Percentiles rank a stretch among this genome's conserved stretches.
Conservation (phyloP, 2,113 vertebrate genomes). For the Psittacula cyanocephala region DNA sequence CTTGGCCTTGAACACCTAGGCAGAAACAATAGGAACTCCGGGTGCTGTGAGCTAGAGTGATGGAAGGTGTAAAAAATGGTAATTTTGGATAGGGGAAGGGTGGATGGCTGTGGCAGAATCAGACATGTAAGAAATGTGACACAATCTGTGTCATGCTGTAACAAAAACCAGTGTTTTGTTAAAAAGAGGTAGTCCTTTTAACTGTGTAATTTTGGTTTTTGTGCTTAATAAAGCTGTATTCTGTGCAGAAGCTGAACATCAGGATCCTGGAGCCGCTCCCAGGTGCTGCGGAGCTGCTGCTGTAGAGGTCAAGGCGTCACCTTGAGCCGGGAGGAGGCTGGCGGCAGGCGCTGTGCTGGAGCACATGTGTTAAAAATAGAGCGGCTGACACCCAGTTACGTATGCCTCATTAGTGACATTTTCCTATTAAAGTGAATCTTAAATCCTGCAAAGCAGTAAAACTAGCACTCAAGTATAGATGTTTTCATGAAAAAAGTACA, state of each 20-base stretch:
- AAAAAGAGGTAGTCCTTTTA: rapidly evolving
- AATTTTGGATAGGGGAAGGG: neutral
- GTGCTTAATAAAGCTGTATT: rapidly evolving
- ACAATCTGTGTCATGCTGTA: rapidly evolving
- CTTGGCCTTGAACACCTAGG: neutral
- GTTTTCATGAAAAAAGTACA: neutral
- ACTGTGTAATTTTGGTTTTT: rapidly evolving
- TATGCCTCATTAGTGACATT: neutral
- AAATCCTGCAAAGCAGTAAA: neutral
- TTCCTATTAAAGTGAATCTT: neutral
- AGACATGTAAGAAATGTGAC: neutral
- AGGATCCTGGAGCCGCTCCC: neutral
- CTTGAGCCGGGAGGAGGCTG: neutral
- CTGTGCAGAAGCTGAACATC: neutral
- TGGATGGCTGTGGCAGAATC: too few species aligned
- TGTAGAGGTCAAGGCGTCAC: neutral
- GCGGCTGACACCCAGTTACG: rapidly evolving
- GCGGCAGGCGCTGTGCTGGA: neutral
- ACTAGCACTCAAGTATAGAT: rapidly evolving
- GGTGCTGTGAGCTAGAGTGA: neutral
- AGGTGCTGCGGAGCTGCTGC: neutral
- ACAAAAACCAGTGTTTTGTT: too few species aligned
- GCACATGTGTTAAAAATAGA: neutral
- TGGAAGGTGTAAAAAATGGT: neutral
- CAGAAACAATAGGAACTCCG: neutral